Conservation (phyloP, 2,888 invertebrate species). For the Nemapogon koenigi region DNA sequence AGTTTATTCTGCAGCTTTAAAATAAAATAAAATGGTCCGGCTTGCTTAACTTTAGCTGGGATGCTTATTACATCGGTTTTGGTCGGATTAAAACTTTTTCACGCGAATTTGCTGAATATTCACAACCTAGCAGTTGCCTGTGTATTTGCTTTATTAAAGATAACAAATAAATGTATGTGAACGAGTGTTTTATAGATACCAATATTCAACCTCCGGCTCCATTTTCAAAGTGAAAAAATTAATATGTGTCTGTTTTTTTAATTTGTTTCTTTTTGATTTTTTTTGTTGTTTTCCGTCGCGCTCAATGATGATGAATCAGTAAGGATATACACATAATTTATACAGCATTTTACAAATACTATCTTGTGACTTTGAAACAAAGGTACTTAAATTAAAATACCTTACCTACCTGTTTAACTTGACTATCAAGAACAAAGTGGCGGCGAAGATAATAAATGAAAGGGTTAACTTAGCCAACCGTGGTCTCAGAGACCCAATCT, state of each 20-base stretch:
- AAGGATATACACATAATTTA: too few relatives aligned
- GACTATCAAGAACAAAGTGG: neutral
- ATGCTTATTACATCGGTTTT: conserved; percentile 6
- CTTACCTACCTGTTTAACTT: neutral
- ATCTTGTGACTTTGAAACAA: neutral
- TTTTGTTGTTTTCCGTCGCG: neutral
- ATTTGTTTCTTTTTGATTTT: neutral
- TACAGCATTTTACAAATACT: too few relatives aligned
- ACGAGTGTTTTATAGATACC: too few relatives aligned
- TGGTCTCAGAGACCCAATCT: conserved; percentile 1
- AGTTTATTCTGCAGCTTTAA: too few relatives aligned
- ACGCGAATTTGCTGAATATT: too few relatives aligned
- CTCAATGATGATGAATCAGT: too few relatives aligned
- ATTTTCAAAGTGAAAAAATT: neutral
- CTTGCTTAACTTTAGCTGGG: neutral
- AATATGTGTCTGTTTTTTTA: neutral
- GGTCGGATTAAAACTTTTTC: conserved; percentile 5
- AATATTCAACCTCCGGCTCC: too few relatives aligned
- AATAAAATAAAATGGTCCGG: conserved; percentile 6
- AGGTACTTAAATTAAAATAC: neutral
- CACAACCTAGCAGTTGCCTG: too few relatives aligned
- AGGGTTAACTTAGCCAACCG: conserved; percentile 2
- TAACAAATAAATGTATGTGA: too few relatives aligned
- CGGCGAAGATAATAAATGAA: conserved; percentile 4
- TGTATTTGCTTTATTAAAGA: too few relatives aligned